These are phyloP conservation scores for Drosophila pandora DNA, from an alignment of 1,140 invertebrate genomes.

Conservation along the genomic window DNA sequence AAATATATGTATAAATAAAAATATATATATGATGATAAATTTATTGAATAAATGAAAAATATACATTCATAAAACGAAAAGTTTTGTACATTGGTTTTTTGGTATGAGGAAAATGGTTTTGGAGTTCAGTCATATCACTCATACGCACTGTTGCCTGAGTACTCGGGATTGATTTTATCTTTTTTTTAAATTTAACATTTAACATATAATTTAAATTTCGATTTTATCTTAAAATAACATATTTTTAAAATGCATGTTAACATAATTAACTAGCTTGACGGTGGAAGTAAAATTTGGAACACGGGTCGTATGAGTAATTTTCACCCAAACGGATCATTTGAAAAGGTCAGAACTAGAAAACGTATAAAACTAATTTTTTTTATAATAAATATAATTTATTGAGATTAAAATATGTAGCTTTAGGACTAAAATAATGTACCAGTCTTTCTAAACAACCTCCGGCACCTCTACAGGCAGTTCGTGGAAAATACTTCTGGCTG, in stretches of 20 bases:
- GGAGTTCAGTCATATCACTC: not conserved
- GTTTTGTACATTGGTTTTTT: not conserved
- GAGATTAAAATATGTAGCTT: slow-evolving; percentile 32
- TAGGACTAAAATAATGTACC: not conserved
- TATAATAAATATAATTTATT: slow-evolving; percentile 18
- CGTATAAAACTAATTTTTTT: no score
- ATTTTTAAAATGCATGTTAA: no score
- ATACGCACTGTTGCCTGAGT: not conserved
- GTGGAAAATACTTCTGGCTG: slow-evolving; percentile 29
- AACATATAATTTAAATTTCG: no score
- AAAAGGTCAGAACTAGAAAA: no score
- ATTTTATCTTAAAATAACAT: no score
- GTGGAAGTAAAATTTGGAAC: no score
- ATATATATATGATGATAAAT: slow-evolving; percentile 56
- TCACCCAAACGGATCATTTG: no score
- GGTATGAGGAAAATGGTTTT: not conserved
- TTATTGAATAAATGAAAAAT: slow-evolving; percentile 69
- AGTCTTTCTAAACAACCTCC: slow-evolving; percentile 1
- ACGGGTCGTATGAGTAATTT: no score
- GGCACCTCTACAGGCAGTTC: slow-evolving; percentile 52
- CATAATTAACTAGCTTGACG: no score
- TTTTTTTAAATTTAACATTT: no score
- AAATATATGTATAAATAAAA: slow-evolving; percentile 61
- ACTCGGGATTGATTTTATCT: not conserved
- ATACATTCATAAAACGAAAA: slow-evolving; percentile 50